phyloP scores from a whole-genome alignment of 2,113 vertebrate genomes.

The Progne subis region DNA sequence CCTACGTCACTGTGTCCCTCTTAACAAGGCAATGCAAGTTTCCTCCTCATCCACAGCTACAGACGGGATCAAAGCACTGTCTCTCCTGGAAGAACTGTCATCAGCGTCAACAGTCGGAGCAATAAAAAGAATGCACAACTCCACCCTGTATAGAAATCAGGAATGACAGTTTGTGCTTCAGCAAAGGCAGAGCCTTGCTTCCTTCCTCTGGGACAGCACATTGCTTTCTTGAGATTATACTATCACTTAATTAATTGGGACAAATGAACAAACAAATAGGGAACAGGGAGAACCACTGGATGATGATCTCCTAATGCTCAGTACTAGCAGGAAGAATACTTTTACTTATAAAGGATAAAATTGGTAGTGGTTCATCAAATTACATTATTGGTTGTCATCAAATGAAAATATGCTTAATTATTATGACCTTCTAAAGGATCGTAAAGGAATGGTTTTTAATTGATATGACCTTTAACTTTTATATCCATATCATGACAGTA shows the following conservation, averaged over 20 bases:
- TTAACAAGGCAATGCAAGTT: background rate
- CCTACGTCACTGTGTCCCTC: background rate
- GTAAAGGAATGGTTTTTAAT: background rate
- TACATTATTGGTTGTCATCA: background rate
- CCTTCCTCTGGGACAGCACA: background rate
- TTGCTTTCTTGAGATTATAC: background rate
- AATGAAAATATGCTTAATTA: background rate
- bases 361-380: background rate
- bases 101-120: background rate
- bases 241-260: background rate
- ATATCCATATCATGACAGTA: background rate
- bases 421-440: background rate
- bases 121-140: slow-evolving; percentile 19
- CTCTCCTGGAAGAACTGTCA: background rate
- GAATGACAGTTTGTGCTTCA: background rate
- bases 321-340: background rate
- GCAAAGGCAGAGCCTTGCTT: background rate
- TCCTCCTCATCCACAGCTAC: background rate
- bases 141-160: slow-evolving; percentile 29
- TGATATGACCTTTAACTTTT: background rate
- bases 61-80: background rate
- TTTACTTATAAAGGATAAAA: background rate
- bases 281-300: background rate
- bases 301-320: background rate
- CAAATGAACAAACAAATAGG: background rate